phyloP scores from a whole-genome alignment of 1,140 invertebrate species.

The Cheumatopsyche charites region DNA sequence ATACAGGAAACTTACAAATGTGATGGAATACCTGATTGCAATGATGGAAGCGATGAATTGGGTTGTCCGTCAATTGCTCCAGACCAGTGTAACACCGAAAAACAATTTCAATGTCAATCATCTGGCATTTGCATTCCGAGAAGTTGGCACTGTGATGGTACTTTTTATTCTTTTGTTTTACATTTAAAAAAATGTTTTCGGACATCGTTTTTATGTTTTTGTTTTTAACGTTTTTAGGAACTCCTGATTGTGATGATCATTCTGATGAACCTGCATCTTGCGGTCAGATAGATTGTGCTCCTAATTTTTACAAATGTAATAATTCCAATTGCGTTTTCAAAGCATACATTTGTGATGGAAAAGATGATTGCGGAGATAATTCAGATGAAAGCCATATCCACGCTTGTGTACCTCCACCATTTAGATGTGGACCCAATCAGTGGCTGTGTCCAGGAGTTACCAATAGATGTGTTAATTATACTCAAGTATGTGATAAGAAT shows the following conservation, averaged over 20 bases:
- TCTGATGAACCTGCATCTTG: conserved; percentile 90
- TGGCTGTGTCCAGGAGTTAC: conserved; percentile 86
- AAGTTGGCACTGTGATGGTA: conserved; percentile 92
- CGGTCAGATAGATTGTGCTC: conserved; percentile 75
- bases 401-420: conserved; percentile 76
- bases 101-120: conserved; percentile 86
- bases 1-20: conserved; percentile 93
- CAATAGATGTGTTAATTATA: conserved; percentile 78
- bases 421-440: conserved; percentile 75
- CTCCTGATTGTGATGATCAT: conserved; percentile 89
- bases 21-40: conserved; percentile 87
- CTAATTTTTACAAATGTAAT: conserved; percentile 83
- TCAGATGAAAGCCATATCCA: conserved; percentile 86
- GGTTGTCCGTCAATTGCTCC: conserved; percentile 84
- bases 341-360: conserved; percentile 94
- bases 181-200: too few relatives aligned
- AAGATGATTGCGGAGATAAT: conserved; percentile 93
- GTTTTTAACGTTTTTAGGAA: conserved; percentile 52
- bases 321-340: conserved; percentile 92
- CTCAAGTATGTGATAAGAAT: conserved; percentile 83
- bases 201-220: conserved; percentile 1
- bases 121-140: conserved; percentile 92
- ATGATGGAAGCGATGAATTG: conserved; percentile 90
- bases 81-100: conserved; percentile 85
- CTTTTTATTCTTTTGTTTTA: background rate